These are phyloP conservation scores for Solenopsis fugax DNA, from an alignment of 1,140 invertebrate species.

Conservation along the genomic window DNA sequence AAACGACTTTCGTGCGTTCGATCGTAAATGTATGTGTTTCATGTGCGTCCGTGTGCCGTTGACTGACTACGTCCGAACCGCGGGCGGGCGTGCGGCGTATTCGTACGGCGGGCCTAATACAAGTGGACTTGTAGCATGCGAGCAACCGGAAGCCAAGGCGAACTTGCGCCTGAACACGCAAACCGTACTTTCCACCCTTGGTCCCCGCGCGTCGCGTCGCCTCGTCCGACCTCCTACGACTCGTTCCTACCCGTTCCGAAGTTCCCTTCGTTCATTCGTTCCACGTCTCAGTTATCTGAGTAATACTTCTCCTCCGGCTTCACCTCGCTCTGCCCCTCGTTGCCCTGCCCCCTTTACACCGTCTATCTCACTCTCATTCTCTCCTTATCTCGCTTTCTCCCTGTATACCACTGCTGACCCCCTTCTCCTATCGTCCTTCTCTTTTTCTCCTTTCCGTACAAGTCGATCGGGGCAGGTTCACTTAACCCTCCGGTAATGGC, in stretches of 20 bases:
- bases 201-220: slow-evolving; percentile 30
- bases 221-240: slow-evolving; percentile 34
- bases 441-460: slow-evolving; percentile 19
- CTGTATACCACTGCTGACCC: slow-evolving; percentile 43
- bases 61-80: slow-evolving; percentile 44
- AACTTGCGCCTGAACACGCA: slow-evolving; percentile 79
- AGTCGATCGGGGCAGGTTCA: slow-evolving; percentile 63
- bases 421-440: slow-evolving; percentile 38
- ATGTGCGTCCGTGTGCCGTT: slow-evolving; percentile 50
- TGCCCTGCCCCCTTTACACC: slow-evolving; percentile 33
- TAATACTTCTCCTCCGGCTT: slow-evolving; percentile 74
- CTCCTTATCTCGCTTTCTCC: slow-evolving; percentile 15
- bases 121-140: slow-evolving; percentile 80
- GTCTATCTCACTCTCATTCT: not conserved
- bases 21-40: slow-evolving; percentile 49
- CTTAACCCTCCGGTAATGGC: slow-evolving; percentile 77
- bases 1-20: slow-evolving; percentile 59
- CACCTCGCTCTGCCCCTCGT: slow-evolving; percentile 41
- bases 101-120: slow-evolving; percentile 72
- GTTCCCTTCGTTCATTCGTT: slow-evolving; percentile 77
- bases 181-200: slow-evolving; percentile 65
- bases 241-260: slow-evolving; percentile 31
- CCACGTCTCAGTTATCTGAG: slow-evolving; percentile 80
- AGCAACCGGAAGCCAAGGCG: slow-evolving; percentile 79
- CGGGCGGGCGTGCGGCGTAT: slow-evolving; percentile 28